These are phyloP conservation scores for Oxyruncus cristatus DNA, from an alignment of 2,113 vertebrate species.

Conservation along the genomic window DNA sequence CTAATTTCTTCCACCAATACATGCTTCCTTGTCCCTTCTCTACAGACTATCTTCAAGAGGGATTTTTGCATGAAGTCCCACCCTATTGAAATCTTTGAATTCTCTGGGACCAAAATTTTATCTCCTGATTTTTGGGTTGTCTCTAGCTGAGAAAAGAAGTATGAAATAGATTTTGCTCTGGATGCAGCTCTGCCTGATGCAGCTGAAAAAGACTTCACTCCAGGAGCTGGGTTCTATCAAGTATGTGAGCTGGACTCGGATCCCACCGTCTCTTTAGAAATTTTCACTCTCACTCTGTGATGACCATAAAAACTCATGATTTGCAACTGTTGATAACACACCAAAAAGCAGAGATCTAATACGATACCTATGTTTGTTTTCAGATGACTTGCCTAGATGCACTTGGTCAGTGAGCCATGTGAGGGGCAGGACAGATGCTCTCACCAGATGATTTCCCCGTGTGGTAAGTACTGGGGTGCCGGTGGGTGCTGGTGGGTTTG, in stretches of 20 bases:
- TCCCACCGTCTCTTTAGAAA: not conserved
- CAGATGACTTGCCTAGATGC: not conserved
- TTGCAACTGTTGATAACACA: not conserved
- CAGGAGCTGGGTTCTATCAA: not conserved
- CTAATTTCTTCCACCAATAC: not conserved
- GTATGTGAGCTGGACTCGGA: not conserved
- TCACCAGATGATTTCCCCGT: not conserved
- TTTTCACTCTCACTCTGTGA: not conserved
- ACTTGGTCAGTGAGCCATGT: not conserved
- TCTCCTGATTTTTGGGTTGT: not conserved
- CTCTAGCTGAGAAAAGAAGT: not conserved
- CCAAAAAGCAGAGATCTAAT: not conserved
- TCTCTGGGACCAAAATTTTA: not conserved
- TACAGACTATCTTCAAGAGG: not conserved
- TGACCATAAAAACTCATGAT: not conserved
- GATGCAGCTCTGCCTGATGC: not conserved
- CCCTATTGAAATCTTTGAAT: not conserved
- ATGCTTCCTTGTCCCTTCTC: not conserved
- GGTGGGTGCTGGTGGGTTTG: not conserved
- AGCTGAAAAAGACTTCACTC: not conserved
- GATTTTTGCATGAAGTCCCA: not conserved
- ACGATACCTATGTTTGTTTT: not conserved
- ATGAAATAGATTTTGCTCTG: not conserved
- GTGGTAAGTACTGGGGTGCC: fast-evolving
- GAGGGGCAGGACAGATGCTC: not conserved